phyloP scores from a whole-genome alignment of 1,140 invertebrate species.

The Caenorhabditis tropicalis region DNA sequence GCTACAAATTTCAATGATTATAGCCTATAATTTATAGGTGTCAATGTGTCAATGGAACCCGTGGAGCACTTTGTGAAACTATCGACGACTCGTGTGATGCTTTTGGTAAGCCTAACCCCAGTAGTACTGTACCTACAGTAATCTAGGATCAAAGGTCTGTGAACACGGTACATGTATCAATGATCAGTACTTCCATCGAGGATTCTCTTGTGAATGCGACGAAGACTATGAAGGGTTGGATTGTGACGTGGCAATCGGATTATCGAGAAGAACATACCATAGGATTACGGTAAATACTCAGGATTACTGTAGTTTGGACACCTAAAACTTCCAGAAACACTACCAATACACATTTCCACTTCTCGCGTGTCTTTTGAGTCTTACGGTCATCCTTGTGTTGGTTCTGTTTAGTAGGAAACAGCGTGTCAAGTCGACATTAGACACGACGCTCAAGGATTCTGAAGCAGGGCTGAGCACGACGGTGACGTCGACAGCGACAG shows the following conservation, averaged over 20 bases:
- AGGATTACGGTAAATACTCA: neutral
- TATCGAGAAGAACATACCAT: too few species aligned
- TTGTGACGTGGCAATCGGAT: neutral
- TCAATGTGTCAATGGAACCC: neutral
- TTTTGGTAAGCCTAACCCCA: neutral
- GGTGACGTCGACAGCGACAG: too few species aligned
- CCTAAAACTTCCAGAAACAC: neutral
- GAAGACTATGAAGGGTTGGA: neutral
- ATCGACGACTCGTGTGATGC: slow-evolving; percentile 16
- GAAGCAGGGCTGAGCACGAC: neutral
- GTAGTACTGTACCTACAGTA: neutral
- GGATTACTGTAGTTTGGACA: too few species aligned
- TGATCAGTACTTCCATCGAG: neutral
- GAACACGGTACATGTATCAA: neutral
- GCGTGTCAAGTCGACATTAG: too few species aligned
- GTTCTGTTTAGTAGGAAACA: neutral
- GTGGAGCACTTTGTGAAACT: neutral
- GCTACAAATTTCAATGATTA: neutral
- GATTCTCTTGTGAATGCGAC: neutral
- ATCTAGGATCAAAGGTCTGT: neutral
- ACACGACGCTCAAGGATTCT: neutral
- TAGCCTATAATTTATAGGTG: neutral
- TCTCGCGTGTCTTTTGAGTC: neutral
- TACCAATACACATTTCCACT: neutral
- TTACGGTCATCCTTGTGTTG: neutral